Conservation (phyloP, 2,888 invertebrate species). For the Tineola bisselliella region DNA sequence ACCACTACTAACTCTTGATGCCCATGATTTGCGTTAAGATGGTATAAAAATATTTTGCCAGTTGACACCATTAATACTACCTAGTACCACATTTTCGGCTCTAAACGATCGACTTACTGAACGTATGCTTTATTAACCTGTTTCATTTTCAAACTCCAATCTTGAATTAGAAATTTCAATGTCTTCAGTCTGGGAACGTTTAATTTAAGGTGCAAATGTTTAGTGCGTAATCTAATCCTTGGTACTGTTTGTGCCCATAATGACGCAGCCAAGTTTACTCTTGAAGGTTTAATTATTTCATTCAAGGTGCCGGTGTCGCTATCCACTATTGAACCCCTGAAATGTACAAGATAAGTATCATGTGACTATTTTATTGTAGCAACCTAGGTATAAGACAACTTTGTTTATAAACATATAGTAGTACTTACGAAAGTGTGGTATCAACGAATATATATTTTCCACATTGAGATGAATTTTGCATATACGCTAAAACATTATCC, state of each 20-base stretch:
- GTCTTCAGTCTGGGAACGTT: conserved; percentile 39
- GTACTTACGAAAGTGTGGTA: conserved; percentile 39
- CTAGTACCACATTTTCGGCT: too few relatives aligned
- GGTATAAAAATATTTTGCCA: too few relatives aligned
- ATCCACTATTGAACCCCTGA: conserved; percentile 21
- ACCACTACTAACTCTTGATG: too few relatives aligned
- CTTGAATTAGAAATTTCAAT: conserved; percentile 29
- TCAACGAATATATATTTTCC: conserved; percentile 37
- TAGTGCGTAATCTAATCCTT: conserved; percentile 26
- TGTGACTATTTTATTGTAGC: too few relatives aligned
- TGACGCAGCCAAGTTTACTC: background rate
- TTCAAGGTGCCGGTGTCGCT: conserved; percentile 31
- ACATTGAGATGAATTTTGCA: conserved; percentile 26
- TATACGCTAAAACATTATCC: conserved; percentile 24
- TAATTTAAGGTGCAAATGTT: conserved; percentile 28
- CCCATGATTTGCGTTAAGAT: too few relatives aligned
- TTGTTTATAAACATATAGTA: too few relatives aligned
- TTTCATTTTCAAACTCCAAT: conserved; percentile 30
- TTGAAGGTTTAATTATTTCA: background rate
- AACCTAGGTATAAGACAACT: too few relatives aligned
- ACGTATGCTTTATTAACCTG: too few relatives aligned
- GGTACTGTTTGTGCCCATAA: conserved; percentile 13
- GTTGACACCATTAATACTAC: too few relatives aligned
- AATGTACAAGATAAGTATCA: too few relatives aligned
- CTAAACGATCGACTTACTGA: too few relatives aligned